Conservation (phyloP, 2,888 invertebrate species). For the Macroteleia sp. region DNA sequence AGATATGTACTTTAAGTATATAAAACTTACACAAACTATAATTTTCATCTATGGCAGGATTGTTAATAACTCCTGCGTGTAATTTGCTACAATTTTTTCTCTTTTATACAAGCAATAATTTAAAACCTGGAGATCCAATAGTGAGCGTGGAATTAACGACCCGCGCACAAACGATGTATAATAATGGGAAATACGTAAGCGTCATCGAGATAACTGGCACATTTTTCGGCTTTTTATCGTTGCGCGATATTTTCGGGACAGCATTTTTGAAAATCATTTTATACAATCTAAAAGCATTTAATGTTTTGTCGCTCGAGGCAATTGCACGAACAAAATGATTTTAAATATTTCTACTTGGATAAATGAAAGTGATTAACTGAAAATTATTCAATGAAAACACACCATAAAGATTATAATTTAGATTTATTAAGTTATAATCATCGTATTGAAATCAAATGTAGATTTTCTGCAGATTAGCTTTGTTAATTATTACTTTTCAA, state of each 20-base stretch:
- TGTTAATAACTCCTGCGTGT: constrained; percentile 38
- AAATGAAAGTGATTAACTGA: not conserved
- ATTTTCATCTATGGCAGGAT: constrained; percentile 31
- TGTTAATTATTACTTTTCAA: too few relatives aligned
- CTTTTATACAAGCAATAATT: constrained; percentile 33
- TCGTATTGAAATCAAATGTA: too few relatives aligned
- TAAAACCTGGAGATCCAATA: constrained; percentile 7
- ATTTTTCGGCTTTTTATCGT: constrained; percentile 23
- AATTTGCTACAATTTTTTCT: constrained; percentile 22
- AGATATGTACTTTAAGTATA: constrained; percentile 71
- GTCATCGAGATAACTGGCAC: constrained; percentile 16
- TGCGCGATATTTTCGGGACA: not conserved
- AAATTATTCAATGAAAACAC: not conserved
- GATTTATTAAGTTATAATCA: too few relatives aligned
- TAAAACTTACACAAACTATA: constrained; percentile 77
- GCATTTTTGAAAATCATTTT: not conserved
- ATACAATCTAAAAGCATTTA: not conserved
- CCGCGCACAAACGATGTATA: constrained; percentile 12
- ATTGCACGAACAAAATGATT: not conserved
- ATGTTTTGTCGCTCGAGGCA: not conserved
- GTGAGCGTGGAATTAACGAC: constrained; percentile 30
- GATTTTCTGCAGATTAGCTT: too few relatives aligned
- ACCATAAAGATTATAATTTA: too few relatives aligned
- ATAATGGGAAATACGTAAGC: constrained; percentile 34
- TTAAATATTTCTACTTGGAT: not conserved